Percentiles rank a stretch among this genome's conserved stretches.
Conservation (phyloP, 2,797 vertebrate genomes). For the Centropyge bicolor region DNA sequence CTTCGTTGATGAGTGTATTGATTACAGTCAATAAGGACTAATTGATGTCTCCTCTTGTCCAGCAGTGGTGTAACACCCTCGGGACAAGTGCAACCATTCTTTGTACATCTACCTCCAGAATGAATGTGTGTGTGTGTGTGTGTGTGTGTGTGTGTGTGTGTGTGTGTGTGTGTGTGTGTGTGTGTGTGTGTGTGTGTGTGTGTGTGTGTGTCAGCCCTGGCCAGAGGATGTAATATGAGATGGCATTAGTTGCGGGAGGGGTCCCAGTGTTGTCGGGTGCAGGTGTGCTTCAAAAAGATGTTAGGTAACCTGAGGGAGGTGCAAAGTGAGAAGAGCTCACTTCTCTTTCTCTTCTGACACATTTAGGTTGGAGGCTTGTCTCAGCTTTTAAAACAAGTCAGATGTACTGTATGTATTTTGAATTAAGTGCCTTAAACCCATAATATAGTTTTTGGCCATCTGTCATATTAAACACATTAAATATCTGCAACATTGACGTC, state of each 20-base stretch:
- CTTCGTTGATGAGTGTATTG: constrained; percentile 58
- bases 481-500: background rate
- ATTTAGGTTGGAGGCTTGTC: background rate
- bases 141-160: no score
- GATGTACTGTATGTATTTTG: background rate
- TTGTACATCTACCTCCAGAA: constrained; percentile 13
- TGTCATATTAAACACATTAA: background rate
- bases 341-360: constrained; percentile 19
- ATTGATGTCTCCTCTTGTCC: constrained; percentile 51
- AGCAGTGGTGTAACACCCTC: constrained; percentile 34
- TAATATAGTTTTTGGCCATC: background rate
- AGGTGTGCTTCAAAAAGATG: constrained; percentile 64
- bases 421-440: background rate
- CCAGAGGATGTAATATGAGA: constrained; percentile 65
- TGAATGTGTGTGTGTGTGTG: no score
- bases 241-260: constrained; percentile 21
- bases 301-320: constrained; percentile 27
- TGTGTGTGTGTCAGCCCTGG: constrained; percentile 33
- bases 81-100: constrained; percentile 15
- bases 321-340: constrained; percentile 14
- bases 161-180: constrained; percentile 3
- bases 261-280: constrained; percentile 23
- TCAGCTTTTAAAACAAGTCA: background rate
- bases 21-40: constrained; percentile 61
- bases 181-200: constrained; percentile 19